Base-by-base conservation (phyloP, 2,113 vertebrate species). In the Brachyhypopomus occidentalis region DNA sequence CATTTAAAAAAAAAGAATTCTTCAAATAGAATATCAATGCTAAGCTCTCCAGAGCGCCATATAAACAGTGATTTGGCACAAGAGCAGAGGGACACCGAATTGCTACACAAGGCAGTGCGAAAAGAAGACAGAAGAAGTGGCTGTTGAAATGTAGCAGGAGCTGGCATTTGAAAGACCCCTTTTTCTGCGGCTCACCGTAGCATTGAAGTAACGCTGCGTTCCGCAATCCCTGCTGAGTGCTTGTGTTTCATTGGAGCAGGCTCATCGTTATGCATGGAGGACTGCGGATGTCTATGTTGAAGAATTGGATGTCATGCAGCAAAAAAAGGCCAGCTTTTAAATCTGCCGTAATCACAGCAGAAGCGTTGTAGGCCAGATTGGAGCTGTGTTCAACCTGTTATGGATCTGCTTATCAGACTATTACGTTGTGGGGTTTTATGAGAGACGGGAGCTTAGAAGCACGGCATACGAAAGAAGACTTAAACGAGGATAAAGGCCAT, bases 181-280 rank as follows among this genome's bases (percentile, higher is more conserved):
- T 70, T 71, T 77, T 67, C 72, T 25, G 66, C 30, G 79, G 77
- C 48, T 75, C 48, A 55, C 76, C 63, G 69, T 71, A 73, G 69
- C 22, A 30, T 30, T 75, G 64, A 80, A 63, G 58, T 72, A 73
- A 52, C 45, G 41, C 38, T 75, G 52, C 79, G 23, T 83, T 82
- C 75, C 62, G 62, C 77, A 59, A 74, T 78, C 77, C 79, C 80
- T 67, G 63, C 83, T 72, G 80, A 80, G 84, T 75, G 73, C 72
- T 73, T 84, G 52, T 72, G 81, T 84, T 72, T 69, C 79, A 75
- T n/a, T 2, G 81, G 59, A 48, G 34, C 70, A 22, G 48, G 64
- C 76, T 81, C 81, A 88, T 88, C 83, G 77, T 86, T 84, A 87
- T 86, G 78, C 80, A 75, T 79, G 48, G 38, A 74, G 23, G 79